Evolutionary conservation across 2,888 invertebrate species (phyloP).

Genomic region (Drosophila borealis): DNA sequence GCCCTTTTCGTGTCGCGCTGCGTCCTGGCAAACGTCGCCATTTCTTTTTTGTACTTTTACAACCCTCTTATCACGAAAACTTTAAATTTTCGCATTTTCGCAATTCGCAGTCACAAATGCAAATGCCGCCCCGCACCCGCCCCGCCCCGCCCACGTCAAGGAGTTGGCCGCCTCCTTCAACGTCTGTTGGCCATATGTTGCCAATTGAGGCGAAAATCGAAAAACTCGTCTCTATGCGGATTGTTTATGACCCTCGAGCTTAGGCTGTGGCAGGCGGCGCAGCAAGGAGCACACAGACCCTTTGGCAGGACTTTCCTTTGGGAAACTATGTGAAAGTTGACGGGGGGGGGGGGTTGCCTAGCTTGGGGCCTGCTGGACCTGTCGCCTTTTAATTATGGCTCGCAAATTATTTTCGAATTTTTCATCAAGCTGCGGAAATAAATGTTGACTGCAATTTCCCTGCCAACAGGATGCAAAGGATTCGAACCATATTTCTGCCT

Average conservation of each 20-base stretch:
- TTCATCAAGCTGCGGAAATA: conserved; percentile 76
- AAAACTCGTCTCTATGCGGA: conserved; percentile 76
- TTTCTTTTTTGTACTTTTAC: conserved; percentile 74
- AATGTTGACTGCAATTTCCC: conserved; percentile 76
- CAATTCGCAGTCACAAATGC: conserved; percentile 77
- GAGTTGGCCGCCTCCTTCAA: conserved; percentile 8
- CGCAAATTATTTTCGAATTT: conserved; percentile 79
- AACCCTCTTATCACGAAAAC: conserved; percentile 76
- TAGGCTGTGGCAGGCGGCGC: neutral
- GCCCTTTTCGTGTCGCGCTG: conserved; percentile 68
- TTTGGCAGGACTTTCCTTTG: conserved; percentile 27
- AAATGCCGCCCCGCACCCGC: conserved; percentile 59
- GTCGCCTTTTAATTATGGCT: conserved; percentile 77
- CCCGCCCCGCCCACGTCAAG: neutral
- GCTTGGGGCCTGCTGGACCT: conserved; percentile 16
- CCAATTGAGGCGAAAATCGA: conserved; percentile 80
- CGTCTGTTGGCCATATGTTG: conserved; percentile 70
- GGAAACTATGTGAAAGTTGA: conserved; percentile 4
- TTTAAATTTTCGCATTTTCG: conserved; percentile 78
- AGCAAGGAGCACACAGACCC: neutral
- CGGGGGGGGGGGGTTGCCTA: neutral
- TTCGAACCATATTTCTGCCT: conserved; percentile 69
- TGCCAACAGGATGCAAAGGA: conserved; percentile 73
- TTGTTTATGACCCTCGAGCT: conserved; percentile 70
- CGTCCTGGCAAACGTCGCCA: conserved; percentile 66